phyloP scores from a whole-genome alignment of 2,797 vertebrate genomes.

The Onychomys arenicola region DNA sequence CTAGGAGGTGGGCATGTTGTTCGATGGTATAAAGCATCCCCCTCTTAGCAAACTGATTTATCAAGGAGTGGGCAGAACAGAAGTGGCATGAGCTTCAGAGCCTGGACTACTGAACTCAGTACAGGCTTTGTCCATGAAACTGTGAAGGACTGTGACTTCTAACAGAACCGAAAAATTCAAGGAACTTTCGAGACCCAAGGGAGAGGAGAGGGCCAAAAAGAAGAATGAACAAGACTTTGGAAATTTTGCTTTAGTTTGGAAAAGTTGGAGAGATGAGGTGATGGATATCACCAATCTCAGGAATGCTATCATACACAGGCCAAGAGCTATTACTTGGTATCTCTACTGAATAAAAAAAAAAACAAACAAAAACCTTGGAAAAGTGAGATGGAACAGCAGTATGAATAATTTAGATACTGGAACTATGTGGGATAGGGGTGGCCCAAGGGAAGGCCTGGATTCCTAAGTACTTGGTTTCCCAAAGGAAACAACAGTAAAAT shows the following conservation, averaged over 20 bases:
- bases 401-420: background rate
- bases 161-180: background rate
- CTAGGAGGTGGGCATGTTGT: conserved; percentile 49
- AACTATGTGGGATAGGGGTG: background rate
- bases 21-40: background rate
- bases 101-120: background rate
- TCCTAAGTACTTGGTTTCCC: background rate
- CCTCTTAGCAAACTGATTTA: conserved; percentile 18
- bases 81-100: background rate
- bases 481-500: background rate
- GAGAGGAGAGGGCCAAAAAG: background rate
- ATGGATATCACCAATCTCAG: conserved; percentile 59
- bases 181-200: background rate
- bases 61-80: background rate
- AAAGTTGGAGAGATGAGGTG: background rate
- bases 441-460: background rate
- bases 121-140: conserved; percentile 2
- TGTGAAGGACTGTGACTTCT: background rate
- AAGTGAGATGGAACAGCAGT: conserved; percentile 37
- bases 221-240: background rate
- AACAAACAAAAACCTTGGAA: conserved; percentile 61
- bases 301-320: conserved; percentile 61
- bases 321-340: conserved; percentile 67
- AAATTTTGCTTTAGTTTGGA: conserved; percentile 3
- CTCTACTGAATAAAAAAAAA: conserved; percentile 69